Base-by-base conservation (phyloP, 1,140 invertebrate species). In the Aphis craccivora region DNA sequence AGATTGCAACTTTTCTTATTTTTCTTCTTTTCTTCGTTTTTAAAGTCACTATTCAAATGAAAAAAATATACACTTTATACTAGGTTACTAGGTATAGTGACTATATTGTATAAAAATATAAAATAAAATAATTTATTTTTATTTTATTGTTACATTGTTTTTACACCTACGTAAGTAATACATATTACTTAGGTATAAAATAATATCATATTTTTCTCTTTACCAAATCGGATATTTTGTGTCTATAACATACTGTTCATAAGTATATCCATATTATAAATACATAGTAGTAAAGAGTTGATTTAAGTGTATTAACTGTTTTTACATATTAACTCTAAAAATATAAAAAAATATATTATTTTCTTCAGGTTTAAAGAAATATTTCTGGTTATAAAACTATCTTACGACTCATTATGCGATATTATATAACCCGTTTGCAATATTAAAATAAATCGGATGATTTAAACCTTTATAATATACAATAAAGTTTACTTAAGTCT, bases 301-400 rank as follows among this genome's bases (percentile, higher is more conserved):
- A 76, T n/a, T 76, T 76, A 76, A 76, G n/a, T 76, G n/a, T n/a
- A n/a, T 35, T 76, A 76, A 76, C 60, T n/a, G n/a, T n/a, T n/a
- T 76, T 76, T 67, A n/a, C 14, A 14, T 76, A 14, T 76, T 18
- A n/a, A 76, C 14, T 76, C 0, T 14, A 14, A 76, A n/a, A 76
- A 76, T 14, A n/a, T 18, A 76, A 76, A 76, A 67, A 76, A 76
- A n/a, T 45, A 67, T n/a, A 67, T 67, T 67, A 18, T n/a, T 4
- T 67, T 14, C 30, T 67, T n/a, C 11, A 40, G 60, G 14, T n/a
- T n/a, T 76, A 18, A 35, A 5, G 14, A 76, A 76, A 76, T n/a
- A 76, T 76, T 76, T 76, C 3, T 76, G 4, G n/a, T n/a, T 76
- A 76, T 76, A 76, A 81, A 37, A 83, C 81, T 23, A 48, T 14